Evolutionary conservation across 2,888 invertebrate species (phyloP).

Genomic region (Erebia epiphron): DNA sequence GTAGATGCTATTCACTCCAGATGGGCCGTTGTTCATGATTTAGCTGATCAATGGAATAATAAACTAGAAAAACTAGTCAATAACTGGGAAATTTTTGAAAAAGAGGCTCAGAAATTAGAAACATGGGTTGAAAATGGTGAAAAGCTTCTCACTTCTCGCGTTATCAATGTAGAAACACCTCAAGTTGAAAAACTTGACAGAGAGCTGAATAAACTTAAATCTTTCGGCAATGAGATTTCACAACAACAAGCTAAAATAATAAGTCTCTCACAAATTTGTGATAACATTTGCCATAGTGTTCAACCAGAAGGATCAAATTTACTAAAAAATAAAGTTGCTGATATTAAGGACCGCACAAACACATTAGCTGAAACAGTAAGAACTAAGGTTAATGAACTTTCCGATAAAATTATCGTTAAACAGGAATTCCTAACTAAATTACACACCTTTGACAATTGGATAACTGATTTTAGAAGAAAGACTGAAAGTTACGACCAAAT

Average conservation of each 20-base stretch:
- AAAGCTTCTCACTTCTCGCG: conserved; percentile 82
- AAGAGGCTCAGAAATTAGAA: conserved; percentile 89
- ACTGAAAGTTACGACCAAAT: conserved; percentile 91
- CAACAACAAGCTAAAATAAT: conserved; percentile 93
- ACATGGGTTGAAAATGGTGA: conserved; percentile 89
- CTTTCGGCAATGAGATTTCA: conserved; percentile 92
- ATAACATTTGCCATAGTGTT: conserved; percentile 89
- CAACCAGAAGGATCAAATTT: conserved; percentile 89
- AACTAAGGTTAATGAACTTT: conserved; percentile 89
- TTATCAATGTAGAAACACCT: conserved; percentile 85
- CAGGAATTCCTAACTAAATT: conserved; percentile 93
- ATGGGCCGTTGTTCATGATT: conserved; percentile 93
- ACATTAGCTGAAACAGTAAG: conserved; percentile 90
- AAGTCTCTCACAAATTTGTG: conserved; percentile 89
- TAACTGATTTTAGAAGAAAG: conserved; percentile 87
- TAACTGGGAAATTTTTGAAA: conserved; percentile 92
- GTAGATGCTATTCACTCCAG: conserved; percentile 92
- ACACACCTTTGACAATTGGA: conserved; percentile 91
- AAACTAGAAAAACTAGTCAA: conserved; percentile 90
- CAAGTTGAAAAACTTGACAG: conserved; percentile 90
- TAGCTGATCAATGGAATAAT: conserved; percentile 89
- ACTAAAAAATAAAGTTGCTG: conserved; percentile 88
- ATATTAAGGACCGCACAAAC: conserved; percentile 88
- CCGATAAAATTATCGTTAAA: conserved; percentile 90
- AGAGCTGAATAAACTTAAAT: conserved; percentile 89